These are phyloP conservation scores for Brachionus paranguensis DNA, from an alignment of 1,140 invertebrate species.

Conservation along the genomic window DNA sequence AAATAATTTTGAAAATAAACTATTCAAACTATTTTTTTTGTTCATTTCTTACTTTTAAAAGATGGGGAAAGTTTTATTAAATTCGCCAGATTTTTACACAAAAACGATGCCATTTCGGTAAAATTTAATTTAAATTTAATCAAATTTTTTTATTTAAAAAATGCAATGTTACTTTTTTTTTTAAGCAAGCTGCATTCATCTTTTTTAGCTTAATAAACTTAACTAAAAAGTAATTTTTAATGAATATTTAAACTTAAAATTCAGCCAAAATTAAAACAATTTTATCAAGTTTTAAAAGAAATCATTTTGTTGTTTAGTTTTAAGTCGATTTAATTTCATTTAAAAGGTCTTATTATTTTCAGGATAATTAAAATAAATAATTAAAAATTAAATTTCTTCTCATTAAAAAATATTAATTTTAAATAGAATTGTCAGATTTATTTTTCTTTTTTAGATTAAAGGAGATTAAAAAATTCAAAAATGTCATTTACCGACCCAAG, in stretches of 20 bases:
- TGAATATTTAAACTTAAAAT: neutral
- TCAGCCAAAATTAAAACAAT: too few species aligned
- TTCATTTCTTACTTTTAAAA: neutral
- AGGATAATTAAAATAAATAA: too few species aligned
- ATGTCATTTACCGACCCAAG: too few species aligned
- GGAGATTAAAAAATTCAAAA: too few species aligned
- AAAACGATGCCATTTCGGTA: conserved; percentile 19
- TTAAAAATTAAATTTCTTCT: too few species aligned
- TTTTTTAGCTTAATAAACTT: neutral
- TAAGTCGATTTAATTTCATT: too few species aligned
- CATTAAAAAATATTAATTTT: too few species aligned
- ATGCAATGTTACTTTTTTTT: neutral
- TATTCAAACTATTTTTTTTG: neutral
- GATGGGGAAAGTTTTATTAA: neutral
- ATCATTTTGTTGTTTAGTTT: too few species aligned
- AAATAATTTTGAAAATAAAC: neutral
- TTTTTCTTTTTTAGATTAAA: too few species aligned
- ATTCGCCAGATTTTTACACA: neutral
- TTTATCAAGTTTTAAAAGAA: too few species aligned
- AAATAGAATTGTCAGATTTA: too few species aligned
- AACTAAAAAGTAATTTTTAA: neutral
- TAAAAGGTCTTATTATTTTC: too few species aligned
- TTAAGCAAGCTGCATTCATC: neutral
- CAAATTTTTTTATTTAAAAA: neutral
- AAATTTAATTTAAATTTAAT: neutral